Evolutionary conservation across 2,113 vertebrate species (phyloP).

Genomic region (Heterocephalus glaber): DNA sequence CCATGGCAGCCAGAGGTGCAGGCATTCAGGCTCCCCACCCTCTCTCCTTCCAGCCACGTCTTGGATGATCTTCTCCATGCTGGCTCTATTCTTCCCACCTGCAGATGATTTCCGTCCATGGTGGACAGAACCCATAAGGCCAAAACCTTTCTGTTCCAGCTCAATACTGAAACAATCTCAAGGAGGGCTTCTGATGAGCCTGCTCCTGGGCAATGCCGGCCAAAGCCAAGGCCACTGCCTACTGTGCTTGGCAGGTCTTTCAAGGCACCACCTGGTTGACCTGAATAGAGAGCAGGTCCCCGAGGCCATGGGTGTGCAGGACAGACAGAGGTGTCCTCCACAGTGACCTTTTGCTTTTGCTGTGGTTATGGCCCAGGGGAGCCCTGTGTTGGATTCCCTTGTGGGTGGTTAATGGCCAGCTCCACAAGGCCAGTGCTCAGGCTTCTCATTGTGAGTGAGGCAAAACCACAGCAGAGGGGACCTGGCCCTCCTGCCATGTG

Average conservation of each 20-base stretch:
- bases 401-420: neutral
- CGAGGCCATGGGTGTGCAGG: neutral
- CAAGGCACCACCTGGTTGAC: neutral
- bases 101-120: neutral
- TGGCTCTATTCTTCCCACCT: neutral
- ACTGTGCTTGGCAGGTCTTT: neutral
- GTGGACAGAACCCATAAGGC: neutral
- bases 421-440: neutral
- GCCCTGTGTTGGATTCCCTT: neutral
- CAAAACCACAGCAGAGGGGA: neutral
- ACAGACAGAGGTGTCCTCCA: neutral
- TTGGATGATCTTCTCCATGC: neutral
- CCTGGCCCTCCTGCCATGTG: neutral
- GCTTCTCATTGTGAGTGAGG: neutral
- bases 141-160: constrained; percentile 10
- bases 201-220: neutral
- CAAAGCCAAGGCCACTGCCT: neutral
- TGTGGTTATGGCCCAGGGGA: neutral
- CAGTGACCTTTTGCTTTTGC: neutral
- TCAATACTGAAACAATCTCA: neutral
- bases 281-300: neutral
- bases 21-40: neutral
- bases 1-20: neutral
- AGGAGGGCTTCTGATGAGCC: neutral
- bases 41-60: neutral